Evolutionary conservation across 2,797 vertebrate species (phyloP), one percentile per base, ranked within the genome.

Genomic region (Enoplosus armatus): DNA sequence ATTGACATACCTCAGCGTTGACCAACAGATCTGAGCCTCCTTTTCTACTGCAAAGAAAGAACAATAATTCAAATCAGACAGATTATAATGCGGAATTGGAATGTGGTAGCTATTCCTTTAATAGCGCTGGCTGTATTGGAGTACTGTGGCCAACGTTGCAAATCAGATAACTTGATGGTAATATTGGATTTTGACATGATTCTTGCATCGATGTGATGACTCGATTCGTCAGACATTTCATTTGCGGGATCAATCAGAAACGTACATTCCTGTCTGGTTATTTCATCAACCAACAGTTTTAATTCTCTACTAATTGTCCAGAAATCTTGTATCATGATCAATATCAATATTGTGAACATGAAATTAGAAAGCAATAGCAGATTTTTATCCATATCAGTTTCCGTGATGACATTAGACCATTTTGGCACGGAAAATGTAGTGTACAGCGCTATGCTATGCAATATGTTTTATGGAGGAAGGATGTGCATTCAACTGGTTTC

Each of bases 1-100:
- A 35, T 18, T 7, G 29, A 80, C 87, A 94, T 95, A 98, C 98
- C 94, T 98, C 97, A 85, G 92, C 92, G 86, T 86, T 96, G 8
- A 84, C 29, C 9, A 85, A 27, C 1, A 84, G 41, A 24, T 93
- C 91, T 1, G 93, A 85, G n/a, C 74, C 77, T 54, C 77, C 86
- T 79, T 91, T 94, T 59, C 58, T 86, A 58, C 92, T 94, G 84
- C n/a, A 66, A 77, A 64, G 7, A 74, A 22, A 64, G 4, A 66
- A 12, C 7, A 62, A 35, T 22, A 67, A 47, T 50, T 9, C 3
- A 26, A 26, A 67, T 33, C 12, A 79, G 5, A 37, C 1, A 47
- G 14, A 55, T 24, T 4, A 55, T n/a, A 15, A 5, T 24, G 26
- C 20, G 59, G 6, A 16, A n/a, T n/a, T n/a, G n/a, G n/a, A 31